Evolutionary conservation across 2,797 vertebrate species (phyloP), one percentile per base, ranked within the genome.

Genomic region (Spinus olivaceus): DNA sequence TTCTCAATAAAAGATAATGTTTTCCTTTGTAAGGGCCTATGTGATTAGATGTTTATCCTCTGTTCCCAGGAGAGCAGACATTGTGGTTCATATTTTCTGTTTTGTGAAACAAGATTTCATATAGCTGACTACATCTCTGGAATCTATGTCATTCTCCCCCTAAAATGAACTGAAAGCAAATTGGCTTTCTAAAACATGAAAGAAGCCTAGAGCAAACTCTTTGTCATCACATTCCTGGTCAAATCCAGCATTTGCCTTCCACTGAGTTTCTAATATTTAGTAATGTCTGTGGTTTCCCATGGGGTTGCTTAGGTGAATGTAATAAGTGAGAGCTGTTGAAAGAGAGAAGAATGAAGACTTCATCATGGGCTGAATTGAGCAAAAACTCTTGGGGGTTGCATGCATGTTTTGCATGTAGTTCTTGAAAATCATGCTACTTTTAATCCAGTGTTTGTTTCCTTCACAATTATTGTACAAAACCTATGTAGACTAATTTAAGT

Each of bases 201-300:
- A 86, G 88, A 84, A 90, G 47, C 63, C 72, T 64, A 64, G 90
- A 92, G 69, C 87, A 91, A 95, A 83, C 53, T 89, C 87, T 83
- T 89, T 77, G 78, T 94, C 85, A 94, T 94, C 94, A 74, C 93
- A 83, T 96, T 95, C 85, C 80, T 91, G 89, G 59, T 81, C 92
- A 79, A 81, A 88, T 92, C 57, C 87, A 65, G 61, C 80, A 33
- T 71, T 81, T 92, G 72, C 65, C 72, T 95, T 91, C 72, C 50
- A 54, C 50, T 59, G 72, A 35, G 80, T 73, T 90, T 73, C 59
- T 86, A 37, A 57, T 90, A 65, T 83, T 92, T 67, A n/a, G 59
- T 78, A 35, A 51, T n/a, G 74, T 54, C 67, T 86, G 57, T 91
- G 42, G 32, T 88, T 96, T 96, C 69, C 80, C 39, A 20, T 3